Base-by-base conservation (phyloP, 2,888 invertebrate species). In the Lymantria dispar region DNA sequence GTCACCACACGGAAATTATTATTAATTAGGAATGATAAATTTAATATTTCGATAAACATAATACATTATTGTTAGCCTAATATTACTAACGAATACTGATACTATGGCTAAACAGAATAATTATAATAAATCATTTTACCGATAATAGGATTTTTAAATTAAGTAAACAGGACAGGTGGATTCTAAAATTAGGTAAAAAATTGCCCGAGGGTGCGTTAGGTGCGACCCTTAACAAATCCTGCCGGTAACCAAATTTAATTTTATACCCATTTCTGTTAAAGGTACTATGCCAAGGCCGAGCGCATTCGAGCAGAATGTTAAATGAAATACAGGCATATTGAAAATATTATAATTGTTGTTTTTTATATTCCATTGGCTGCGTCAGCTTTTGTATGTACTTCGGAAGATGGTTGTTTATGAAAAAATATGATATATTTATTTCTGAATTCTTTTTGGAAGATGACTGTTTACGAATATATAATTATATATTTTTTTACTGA, bases 121-220 rank as follows among this genome's bases (percentile, higher is more conserved):
- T 33, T 33, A 33, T 33, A 33, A 33, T 33, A 33, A 33, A 33
- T 33, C 33, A 33, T 7, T 33, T 33, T 33, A 22, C 33, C 33
- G 33, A 12, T 38, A 38, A 76, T 78, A 74, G 72, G 74, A 78
- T 79, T 80, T 72, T 71, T 69, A 76, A 78, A 74, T 74, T 66
- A 71, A 66, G 59, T 60, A 67, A 59, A 64, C 57, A 58, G 63
- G 62, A 56, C 58, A 60, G 52, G 46, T 52, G 54, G 66, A 67
- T 68, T 72, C 56, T 60, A 56, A 68, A 74, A 74, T 78, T 64
- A 71, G 68, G 58, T 52, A 63, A 70, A 33, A 42, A 42, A 30
- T 33, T n/a, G 29, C 42, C 29, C 22, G n/a, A 9, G 42, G 29
- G 42, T 13, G 29, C 29, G 29, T 29, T 30, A 9, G n/a, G 13